Evolutionary conservation across 1,140 invertebrate species (phyloP).

Genomic region (Protaetia brevitarsis): DNA sequence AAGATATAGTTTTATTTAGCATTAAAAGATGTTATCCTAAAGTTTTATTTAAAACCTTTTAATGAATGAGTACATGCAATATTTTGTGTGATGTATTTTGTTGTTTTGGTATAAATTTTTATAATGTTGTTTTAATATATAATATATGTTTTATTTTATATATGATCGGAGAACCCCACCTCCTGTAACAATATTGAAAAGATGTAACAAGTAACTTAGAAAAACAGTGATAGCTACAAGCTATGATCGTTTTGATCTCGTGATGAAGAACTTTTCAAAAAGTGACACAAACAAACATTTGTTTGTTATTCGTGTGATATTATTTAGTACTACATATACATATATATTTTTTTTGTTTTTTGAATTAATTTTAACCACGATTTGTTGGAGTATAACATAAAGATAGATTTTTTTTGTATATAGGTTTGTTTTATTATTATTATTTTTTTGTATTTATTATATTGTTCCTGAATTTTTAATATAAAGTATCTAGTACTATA

Average conservation of each 20-base stretch:
- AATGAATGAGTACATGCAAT: neutral
- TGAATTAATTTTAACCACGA: constrained; percentile 32
- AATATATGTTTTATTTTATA: constrained; percentile 19
- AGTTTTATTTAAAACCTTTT: constrained; percentile 5
- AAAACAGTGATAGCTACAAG: constrained; percentile 22
- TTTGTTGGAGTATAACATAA: constrained; percentile 42
- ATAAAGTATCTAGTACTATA: constrained; percentile 32
- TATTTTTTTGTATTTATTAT: constrained; percentile 46
- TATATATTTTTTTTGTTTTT: constrained; percentile 45
- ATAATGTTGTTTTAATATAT: constrained; percentile 14
- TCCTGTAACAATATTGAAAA: constrained; percentile 5
- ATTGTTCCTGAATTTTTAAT: constrained; percentile 46
- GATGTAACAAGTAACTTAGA: constrained; percentile 11
- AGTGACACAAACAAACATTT: constrained; percentile 40
- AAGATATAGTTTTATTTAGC: constrained; percentile 14
- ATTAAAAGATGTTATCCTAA: neutral
- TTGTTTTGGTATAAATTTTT: constrained; percentile 16
- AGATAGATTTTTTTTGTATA: constrained; percentile 46
- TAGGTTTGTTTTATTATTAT: constrained; percentile 43
- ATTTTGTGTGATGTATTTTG: neutral
- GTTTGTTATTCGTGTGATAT: constrained; percentile 47
- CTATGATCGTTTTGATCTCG: constrained; percentile 39
- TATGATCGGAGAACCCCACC: neutral
- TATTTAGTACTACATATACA: constrained; percentile 47
- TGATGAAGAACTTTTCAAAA: constrained; percentile 39